These are phyloP conservation scores for Hormaphis cornu DNA, from an alignment of 1,140 invertebrate genomes.

Conservation along the genomic window DNA sequence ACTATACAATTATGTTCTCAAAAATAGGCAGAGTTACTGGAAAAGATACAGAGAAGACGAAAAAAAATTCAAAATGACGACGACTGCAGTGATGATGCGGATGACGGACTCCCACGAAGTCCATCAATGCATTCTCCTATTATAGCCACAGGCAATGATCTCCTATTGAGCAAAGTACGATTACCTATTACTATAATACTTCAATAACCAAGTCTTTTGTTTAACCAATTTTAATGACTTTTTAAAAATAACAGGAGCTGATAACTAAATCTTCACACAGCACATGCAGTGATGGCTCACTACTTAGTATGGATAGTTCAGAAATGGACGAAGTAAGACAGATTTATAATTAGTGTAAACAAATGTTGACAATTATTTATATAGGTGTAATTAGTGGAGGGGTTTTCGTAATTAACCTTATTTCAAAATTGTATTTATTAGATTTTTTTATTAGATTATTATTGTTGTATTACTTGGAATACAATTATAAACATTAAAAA, in stretches of 20 bases:
- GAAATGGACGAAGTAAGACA: conserved; percentile 49
- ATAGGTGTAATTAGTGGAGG: background rate
- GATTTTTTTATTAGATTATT: background rate
- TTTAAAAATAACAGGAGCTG: conserved; percentile 34
- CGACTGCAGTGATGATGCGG: conserved; percentile 47
- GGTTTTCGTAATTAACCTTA: no score
- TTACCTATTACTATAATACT: background rate
- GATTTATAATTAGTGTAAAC: background rate
- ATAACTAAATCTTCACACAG: conserved; percentile 48
- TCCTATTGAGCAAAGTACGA: conserved; percentile 23
- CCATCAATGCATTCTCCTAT: conserved; percentile 49
- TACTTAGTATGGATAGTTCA: conserved; percentile 60
- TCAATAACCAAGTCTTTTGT: no score
- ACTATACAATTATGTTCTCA: background rate
- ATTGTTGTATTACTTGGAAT: background rate
- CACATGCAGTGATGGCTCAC: conserved; percentile 60
- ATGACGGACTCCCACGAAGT: conserved; percentile 55
- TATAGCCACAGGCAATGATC: conserved; percentile 40
- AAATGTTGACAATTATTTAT: background rate
- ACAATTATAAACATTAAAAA: no score
- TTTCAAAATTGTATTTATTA: no score
- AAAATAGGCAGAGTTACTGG: conserved; percentile 51
- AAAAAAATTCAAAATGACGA: conserved; percentile 37
- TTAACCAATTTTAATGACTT: background rate
- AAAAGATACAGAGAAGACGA: conserved; percentile 49